These are phyloP conservation scores for Semnopithecus entellus DNA, from an alignment of 2,113 vertebrate genomes.

Conservation along the genomic window DNA sequence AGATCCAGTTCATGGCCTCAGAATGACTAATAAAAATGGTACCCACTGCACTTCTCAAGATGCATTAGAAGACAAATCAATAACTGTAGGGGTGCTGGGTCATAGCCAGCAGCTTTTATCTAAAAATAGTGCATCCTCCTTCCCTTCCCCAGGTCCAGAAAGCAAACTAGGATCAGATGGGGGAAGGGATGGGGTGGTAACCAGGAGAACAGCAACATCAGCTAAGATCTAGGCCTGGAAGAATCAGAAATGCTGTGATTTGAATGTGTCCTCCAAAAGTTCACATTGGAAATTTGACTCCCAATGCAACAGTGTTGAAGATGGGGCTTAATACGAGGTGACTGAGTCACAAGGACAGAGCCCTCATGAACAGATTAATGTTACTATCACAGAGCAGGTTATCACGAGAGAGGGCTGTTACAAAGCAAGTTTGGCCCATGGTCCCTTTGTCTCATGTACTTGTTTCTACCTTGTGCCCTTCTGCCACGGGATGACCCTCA, in stretches of 20 bases:
- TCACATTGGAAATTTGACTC: background rate
- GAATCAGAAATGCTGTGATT: background rate
- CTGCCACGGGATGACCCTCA: background rate
- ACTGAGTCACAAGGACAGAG: background rate
- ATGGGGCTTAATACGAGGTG: background rate
- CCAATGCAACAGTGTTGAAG: background rate
- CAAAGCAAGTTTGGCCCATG: background rate
- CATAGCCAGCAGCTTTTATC: constrained; percentile 39
- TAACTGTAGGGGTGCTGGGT: constrained; percentile 51
- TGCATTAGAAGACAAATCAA: constrained; percentile 67
- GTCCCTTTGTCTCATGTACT: background rate
- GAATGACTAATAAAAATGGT: constrained; percentile 33
- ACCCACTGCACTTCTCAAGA: background rate
- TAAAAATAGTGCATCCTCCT: constrained; percentile 58
- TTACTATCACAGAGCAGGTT: background rate
- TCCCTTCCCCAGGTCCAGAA: constrained; percentile 12
- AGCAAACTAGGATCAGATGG: background rate
- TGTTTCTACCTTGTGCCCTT: background rate
- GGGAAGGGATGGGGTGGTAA: background rate
- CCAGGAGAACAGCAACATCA: background rate
- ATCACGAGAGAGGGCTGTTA: background rate
- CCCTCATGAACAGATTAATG: background rate
- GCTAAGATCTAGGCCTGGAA: background rate
- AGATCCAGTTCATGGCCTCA: background rate
- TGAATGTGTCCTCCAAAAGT: background rate